Base-by-base conservation (phyloP, 2,888 invertebrate genomes). In the Sicus ferrugineus region DNA sequence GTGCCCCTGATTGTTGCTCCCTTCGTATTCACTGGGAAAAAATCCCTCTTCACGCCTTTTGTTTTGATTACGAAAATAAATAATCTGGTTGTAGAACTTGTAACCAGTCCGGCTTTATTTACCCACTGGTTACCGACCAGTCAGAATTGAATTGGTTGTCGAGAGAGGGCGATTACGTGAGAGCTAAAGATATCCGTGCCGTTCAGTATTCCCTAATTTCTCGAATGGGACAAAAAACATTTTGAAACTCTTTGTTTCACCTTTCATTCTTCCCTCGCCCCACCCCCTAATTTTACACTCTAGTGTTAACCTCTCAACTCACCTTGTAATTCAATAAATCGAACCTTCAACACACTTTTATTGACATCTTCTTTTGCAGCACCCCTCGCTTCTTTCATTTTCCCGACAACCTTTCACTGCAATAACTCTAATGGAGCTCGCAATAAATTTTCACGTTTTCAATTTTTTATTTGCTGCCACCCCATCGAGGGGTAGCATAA, bases 21-120 rank as follows among this genome's bases (percentile, higher is more conserved):
- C 23, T 81, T 80, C 80, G 80, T 79, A 82, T 80, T 77, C 81
- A 79, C 80, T 79, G 80, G 82, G 82, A 82, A 78, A 76, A 79
- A 73, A 78, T 80, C n/a, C n/a, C n/a, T n/a, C n/a, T n/a, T 78
- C 70, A 75, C 28, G 23, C 16, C 7, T 14, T 7, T 54, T 9
- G 11, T 5, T 71, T 66, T 69, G 31, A 71, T 72, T 70, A 68
- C 69, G 59, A 64, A n/a, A n/a, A n/a, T n/a, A n/a, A n/a, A n/a
- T n/a, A n/a, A n/a, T n/a, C n/a, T n/a, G n/a, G n/a, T n/a, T n/a
- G n/a, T n/a, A n/a, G n/a, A n/a, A n/a, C n/a, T n/a, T n/a, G n/a
- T n/a, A n/a, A n/a, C n/a, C n/a, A n/a, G n/a, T n/a, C n/a, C n/a
- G n/a, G n/a, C n/a, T n/a, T n/a, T n/a, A n/a, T n/a, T n/a, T n/a